These are phyloP conservation scores for Pachyrhynchus sulphureomaculatus DNA, from an alignment of 1,140 invertebrate species.

Conservation along the genomic window DNA sequence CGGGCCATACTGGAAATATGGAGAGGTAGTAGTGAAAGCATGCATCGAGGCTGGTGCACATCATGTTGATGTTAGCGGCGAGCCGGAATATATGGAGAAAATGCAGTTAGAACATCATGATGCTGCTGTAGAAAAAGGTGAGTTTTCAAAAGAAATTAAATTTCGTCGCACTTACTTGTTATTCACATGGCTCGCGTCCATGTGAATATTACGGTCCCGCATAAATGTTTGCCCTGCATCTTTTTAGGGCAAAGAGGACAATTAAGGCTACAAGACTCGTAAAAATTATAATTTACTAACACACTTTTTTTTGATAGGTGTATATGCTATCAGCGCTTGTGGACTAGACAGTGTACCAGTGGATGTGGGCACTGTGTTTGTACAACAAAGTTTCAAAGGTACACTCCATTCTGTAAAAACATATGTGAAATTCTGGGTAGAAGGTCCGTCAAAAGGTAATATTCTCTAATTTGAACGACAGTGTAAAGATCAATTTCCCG, in stretches of 20 bases:
- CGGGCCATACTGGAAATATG: constrained; percentile 86
- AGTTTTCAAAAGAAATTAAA: too few species aligned
- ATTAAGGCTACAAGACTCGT: too few species aligned
- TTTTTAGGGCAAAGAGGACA: too few species aligned
- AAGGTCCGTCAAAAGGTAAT: constrained; percentile 34
- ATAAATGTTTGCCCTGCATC: too few species aligned
- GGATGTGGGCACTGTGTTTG: constrained; percentile 78
- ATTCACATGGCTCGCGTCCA: too few species aligned
- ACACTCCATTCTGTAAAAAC: constrained; percentile 75
- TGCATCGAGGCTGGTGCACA: constrained; percentile 80
- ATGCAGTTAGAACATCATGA: constrained; percentile 82
- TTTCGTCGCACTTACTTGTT: too few species aligned
- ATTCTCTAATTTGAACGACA: too few species aligned
- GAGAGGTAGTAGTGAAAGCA: constrained; percentile 86
- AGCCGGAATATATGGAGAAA: constrained; percentile 82
- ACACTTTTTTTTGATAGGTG: too few species aligned
- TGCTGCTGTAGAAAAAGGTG: constrained; percentile 69
- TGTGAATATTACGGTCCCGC: too few species aligned
- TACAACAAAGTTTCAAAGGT: constrained; percentile 73
- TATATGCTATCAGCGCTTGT: constrained; percentile 86
- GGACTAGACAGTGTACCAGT: constrained; percentile 88
- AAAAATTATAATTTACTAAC: too few species aligned
- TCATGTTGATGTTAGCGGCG: constrained; percentile 90
- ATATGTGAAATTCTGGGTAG: constrained; percentile 58
- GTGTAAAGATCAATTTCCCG: too few species aligned